Base-by-base conservation (phyloP, 2,113 vertebrate genomes). In the Natator depressus region DNA sequence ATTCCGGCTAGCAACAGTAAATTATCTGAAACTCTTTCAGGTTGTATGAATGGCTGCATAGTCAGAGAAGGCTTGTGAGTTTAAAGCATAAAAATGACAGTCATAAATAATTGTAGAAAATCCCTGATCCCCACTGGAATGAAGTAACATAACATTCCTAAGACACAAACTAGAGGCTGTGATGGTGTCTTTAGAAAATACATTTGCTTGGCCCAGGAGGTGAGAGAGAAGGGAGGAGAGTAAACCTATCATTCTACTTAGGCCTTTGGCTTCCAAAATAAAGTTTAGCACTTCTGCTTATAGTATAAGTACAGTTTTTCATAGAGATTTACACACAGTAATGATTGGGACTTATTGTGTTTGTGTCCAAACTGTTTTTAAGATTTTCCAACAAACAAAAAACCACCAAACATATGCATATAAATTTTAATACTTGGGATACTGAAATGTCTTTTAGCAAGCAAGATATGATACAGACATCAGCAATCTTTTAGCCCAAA, bases 51-150 rank as follows among this genome's bases (percentile, higher is more conserved):
- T 93, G 95, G 85, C 50, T 97, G 87, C 90, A 93, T 50, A 90
- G 92, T 94, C 88, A 97, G 93, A 96, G 87, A 97, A 93, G 90
- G 80, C 65, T 88, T 96, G 79, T 90, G 86, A 98, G 94, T 95
- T 96, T 96, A 94, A 97, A 93, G 35, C 95, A 94, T 96, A 96
- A 98, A 98, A 98, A 94, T 94, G 93, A 91, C 96, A 97, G 84
- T 93, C 89, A 94, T 98, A 98, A 98, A 98, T 98, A 98, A 98
- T 97, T 59, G 84, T 90, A 88, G 72, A 96, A 98, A 95, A 91
- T 35, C 80, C 54, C 76, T 95, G 84, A 95, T 95, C 88, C 79
- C 55, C 87, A 89, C 47, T 84, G 72, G 97, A 97, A 96, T 96
- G 96, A 97, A 97, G 97, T 93, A 98, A 78, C 53, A 94, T 80